Base-by-base conservation (phyloP, 2,113 vertebrate species). In the Paralichthys olivaceus region DNA sequence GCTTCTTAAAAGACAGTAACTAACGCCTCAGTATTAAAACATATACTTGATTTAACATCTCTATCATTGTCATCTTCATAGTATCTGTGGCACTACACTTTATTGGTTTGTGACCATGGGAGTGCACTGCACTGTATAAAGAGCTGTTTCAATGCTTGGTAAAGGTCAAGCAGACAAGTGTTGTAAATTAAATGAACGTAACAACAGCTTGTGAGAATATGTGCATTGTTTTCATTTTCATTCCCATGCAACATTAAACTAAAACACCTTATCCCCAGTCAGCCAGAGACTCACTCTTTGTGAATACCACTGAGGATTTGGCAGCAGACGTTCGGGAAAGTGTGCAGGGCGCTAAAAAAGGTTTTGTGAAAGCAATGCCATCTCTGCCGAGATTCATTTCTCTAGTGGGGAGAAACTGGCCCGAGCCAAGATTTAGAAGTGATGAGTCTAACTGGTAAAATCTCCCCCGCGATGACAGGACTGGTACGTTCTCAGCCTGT, bases 371-470 rank as follows among this genome's bases (percentile, higher is more conserved):
- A 59, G 19, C 62, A 15, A 68, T 69, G 25, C 19, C 53, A 29
- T 43, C 62, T 66, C 66, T 56, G 43, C 69, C 17, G 63, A 61
- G 49, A 45, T 20, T 69, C 32, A 51, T 40, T n/a, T 23, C 78
- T 22, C 29, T 15, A 20, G 29, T 49, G n/a, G n/a, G 29, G 53
- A 28, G 34, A 82, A 77, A 34, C 60, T 66, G 63, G 23, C 60
- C 68, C 11, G 28, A 20, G 26, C 5, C 14, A n/a, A 75, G 66
- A 81, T 77, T 79, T 63, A 75, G 47, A 23, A 72, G 56, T 58
- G 12, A 15, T 63, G 34, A 72, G 28, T 45, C 17, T 32, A 12
- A 20, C 57, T 32, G 17, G 7, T 5, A 59, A 58, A 75, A 47
- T 43, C 22, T 4, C 51, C 45, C 49, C 12, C 28, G 0, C 59